A percentile compares a stretch with the other conserved stretches of the same genome.
phyloP scores from a whole-genome alignment of 2,888 invertebrate genomes.

The Dugesia japonica region DNA sequence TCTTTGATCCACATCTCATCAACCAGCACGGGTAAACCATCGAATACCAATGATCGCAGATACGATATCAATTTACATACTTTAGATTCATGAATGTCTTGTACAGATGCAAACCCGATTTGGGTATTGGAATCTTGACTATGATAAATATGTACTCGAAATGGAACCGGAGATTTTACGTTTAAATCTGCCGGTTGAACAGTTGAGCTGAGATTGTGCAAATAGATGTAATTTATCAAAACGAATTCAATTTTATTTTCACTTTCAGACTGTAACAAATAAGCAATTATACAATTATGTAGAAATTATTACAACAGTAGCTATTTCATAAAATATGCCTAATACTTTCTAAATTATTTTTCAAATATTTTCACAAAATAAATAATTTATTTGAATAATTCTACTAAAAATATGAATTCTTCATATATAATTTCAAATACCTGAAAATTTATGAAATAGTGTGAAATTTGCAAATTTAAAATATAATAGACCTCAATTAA shows the following conservation, averaged over 20 bases:
- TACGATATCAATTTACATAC: neutral
- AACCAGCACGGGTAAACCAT: neutral
- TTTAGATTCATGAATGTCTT: neutral
- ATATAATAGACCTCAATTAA: no score
- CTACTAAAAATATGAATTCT: no score
- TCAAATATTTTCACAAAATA: no score
- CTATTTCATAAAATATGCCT: no score
- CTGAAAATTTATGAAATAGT: no score
- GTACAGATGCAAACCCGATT: neutral
- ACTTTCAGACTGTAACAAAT: neutral
- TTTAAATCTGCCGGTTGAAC: neutral
- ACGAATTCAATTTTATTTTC: neutral
- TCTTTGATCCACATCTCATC: constrained; percentile 20
- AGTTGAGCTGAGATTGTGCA: neutral
- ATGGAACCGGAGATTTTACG: neutral
- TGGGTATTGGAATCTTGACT: constrained; percentile 12
- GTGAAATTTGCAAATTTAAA: no score
- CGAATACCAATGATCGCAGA: neutral
- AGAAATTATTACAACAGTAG: no score
- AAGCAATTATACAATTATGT: neutral
- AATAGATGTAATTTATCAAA: neutral
- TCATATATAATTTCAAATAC: no score
- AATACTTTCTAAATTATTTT: no score
- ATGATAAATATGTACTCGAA: constrained; percentile 3
- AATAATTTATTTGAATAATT: no score